A percentile compares a stretch with the other conserved stretches of the same genome.
Evolutionary conservation across 2,888 invertebrate genomes (phyloP).

Genomic region (Chrysolina oricalcia): DNA sequence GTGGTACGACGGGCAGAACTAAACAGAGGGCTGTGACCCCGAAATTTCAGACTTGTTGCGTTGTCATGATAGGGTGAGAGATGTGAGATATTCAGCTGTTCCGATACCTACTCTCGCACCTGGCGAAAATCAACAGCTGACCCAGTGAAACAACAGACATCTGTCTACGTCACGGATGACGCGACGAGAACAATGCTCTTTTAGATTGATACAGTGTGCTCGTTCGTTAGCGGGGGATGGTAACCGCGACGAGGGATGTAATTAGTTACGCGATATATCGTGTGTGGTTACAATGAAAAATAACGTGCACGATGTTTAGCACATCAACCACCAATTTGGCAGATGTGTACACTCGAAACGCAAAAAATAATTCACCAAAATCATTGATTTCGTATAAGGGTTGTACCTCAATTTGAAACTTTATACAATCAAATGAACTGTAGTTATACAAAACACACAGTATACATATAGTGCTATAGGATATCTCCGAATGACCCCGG

Average conservation of each 20-base stretch:
- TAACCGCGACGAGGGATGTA: constrained; percentile 37
- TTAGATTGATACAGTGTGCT: constrained; percentile 41
- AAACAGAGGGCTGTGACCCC: constrained; percentile 54
- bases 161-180: constrained; percentile 58
- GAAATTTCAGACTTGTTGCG: constrained; percentile 60
- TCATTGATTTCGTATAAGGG: no score
- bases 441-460: no score
- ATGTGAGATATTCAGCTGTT: constrained; percentile 56
- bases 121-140: constrained; percentile 62
- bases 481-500: no score
- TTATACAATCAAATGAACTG: no score
- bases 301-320: not conserved
- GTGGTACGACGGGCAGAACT: constrained; percentile 36
- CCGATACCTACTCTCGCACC: constrained; percentile 56
- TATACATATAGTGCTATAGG: no score
- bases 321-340: not conserved
- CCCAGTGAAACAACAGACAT: constrained; percentile 59
- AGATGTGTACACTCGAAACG: not conserved
- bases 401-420: no score
- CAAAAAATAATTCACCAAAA: no score
- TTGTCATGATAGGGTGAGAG: constrained; percentile 58
- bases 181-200: constrained; percentile 55
- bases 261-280: constrained; percentile 25
- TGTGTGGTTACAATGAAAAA: not conserved
- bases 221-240: constrained; percentile 33